Base-by-base conservation (phyloP, 2,888 invertebrate genomes). In the Drosophila mimica region DNA sequence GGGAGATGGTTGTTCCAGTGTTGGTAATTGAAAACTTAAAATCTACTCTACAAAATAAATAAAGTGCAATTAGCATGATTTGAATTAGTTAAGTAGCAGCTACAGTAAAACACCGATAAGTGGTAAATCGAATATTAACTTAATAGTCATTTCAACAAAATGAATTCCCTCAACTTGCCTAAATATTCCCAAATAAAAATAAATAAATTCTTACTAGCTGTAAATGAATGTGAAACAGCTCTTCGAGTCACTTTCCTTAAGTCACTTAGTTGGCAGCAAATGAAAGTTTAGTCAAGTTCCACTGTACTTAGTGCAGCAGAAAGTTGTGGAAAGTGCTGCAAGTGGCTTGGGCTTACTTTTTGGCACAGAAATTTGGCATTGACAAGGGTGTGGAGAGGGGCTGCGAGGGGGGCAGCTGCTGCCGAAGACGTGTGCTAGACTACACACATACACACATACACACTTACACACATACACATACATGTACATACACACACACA, bases 31-130 rank as follows among this genome's bases (percentile, higher is more conserved):
- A 88, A 83, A 88, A 84, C 83, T 88, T 85, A 73, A 84, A 84
- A 88, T 91, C 87, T 90, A 83, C 82, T 83, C 83, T 82, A 82
- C 76, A 77, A 91, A 92, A 90, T 91, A 92, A 92, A 92, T 92
- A 92, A 92, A 92, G 92, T 92, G 92, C 92, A 92, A 92, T 92
- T 92, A 92, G 92, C 91, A 86, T 91, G 91, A 92, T 92, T 92
- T 92, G 92, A 92, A 92, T 92, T 92, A 92, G 92, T 91, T 92
- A 92, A 92, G 89, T 89, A 82, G 74, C 76, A 79, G 61, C 57
- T 76, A 89, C 87, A 84, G 83, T 74, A 54, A 60, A 64, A 20
- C 36, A 46, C 51, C 25, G 15, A 49, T 46, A 48, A 30, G 30
- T 8, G 34, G 28, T 11, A 61, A 48, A 8, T 13, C 2, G 6